phyloP scores from a whole-genome alignment of 2,113 vertebrate species.

The Urocitellus parryii region DNA sequence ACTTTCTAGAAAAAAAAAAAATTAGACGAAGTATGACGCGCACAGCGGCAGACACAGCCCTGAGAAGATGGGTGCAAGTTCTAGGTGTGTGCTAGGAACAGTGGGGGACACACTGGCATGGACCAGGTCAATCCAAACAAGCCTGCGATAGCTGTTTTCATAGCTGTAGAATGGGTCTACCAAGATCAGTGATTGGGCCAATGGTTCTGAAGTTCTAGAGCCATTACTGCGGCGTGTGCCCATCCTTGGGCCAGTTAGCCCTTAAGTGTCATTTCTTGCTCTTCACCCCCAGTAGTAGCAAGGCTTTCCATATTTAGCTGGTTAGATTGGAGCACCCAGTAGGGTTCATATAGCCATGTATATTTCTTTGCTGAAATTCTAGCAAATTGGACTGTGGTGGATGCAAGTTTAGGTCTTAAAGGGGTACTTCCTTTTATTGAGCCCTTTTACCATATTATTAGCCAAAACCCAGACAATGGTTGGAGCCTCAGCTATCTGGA shows the following conservation, averaged over 20 bases:
- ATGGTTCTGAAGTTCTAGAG: no score
- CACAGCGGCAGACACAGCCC: no score
- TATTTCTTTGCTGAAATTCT: not conserved
- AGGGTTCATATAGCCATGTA: no score
- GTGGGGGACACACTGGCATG: not conserved
- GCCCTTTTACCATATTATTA: not conserved
- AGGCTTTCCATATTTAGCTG: not conserved
- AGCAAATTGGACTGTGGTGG: fast-evolving
- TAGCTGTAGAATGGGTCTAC: not conserved
- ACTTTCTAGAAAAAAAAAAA: conserved; percentile 32
- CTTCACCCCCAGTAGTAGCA: not conserved
- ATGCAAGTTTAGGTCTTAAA: not conserved
- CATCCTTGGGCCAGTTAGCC: not conserved
- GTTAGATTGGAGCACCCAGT: no score
- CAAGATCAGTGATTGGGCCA: no score
- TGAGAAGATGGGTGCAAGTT: not conserved
- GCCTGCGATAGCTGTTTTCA: not conserved
- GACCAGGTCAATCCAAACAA: not conserved
- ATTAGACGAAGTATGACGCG: not conserved
- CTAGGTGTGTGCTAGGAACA: not conserved
- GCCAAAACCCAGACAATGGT: no score
- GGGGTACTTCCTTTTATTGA: not conserved
- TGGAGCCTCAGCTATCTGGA: not conserved
- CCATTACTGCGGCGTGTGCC: no score
- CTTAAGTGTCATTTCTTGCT: not conserved